Percentiles rank a stretch among this genome's conserved stretches.
phyloP scores from a whole-genome alignment of 2,888 invertebrate genomes.

The Hypolimnas misippus region DNA sequence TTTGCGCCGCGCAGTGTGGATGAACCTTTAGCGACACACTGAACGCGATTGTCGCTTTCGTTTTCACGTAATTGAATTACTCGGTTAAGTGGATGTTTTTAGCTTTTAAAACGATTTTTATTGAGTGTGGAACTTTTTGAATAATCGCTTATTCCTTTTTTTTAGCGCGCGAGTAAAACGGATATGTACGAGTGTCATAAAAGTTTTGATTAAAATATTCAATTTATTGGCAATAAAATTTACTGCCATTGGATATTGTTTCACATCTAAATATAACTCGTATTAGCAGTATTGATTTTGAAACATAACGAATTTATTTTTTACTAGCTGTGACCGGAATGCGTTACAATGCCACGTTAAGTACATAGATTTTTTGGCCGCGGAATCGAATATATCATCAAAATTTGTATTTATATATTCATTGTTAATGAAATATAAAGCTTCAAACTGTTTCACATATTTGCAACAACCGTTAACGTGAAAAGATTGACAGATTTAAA shows the following conservation, averaged over 20 bases:
- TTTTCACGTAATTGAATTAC: constrained; percentile 20
- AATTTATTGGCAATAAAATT: not conserved
- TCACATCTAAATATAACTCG: too few relatives aligned
- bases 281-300: too few relatives aligned
- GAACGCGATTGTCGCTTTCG: constrained; percentile 23
- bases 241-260: too few relatives aligned
- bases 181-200: not conserved
- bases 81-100: constrained; percentile 13
- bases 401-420: too few relatives aligned
- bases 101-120: constrained; percentile 31
- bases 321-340: too few relatives aligned
- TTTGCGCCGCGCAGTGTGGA: constrained; percentile 51
- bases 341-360: too few relatives aligned
- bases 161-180: not conserved
- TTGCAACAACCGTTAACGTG: too few relatives aligned
- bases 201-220: not conserved
- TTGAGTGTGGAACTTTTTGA: constrained; percentile 7
- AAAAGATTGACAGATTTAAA: not conserved
- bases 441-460: not conserved
- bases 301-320: too few relatives aligned
- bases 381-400: too few relatives aligned
- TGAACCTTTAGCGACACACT: constrained; percentile 46
- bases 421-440: too few relatives aligned
- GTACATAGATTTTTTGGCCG: too few relatives aligned
- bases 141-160: not conserved